Base-by-base conservation (phyloP, 2,797 vertebrate genomes). In the Champsocephalus gunnari region DNA sequence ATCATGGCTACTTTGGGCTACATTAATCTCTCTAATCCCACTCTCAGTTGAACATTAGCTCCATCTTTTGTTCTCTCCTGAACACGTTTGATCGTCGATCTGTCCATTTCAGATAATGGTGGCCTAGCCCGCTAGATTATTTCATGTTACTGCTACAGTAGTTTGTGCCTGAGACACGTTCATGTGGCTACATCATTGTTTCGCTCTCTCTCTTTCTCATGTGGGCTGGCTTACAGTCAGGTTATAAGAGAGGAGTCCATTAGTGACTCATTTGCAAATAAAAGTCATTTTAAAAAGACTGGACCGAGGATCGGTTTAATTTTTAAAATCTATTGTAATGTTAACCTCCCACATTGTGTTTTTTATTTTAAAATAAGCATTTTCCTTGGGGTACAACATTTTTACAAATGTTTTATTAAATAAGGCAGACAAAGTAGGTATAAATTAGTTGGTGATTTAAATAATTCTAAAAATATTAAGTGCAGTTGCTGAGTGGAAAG, bases 11-110 rank as follows among this genome's bases (percentile, higher is more conserved):
- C 73, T 55, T 73, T 66, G 17, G 49, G 54, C 62, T 12, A 48
- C 58, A 73, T 51, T 74, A 55, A 79, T 84, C 74, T 66, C 53
- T 79, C n/a, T 80, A 72, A 89, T 83, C 67, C 67, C 13, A 12
- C 49, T 75, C 61, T 83, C 56, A 78, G 24, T 7, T 77, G 45
- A 81, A 77, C 65, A 81, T 77, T 61, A 79, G 60, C 60, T 73
- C 45, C 16, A 34, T 79, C 71, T 75, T 70, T 71, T 71, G 61
- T 79, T 77, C 67, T 50, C 17, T 62, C 28, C 12, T 75, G 64
- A 67, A 51, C 70, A 62, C 21, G 28, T 82, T 71, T 75, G 69
- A 78, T 81, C 68, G 50, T 24, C 10, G 62, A 77, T 66, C 71
- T 64, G 67, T 78, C 71, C 64, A 34, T 84, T 76, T 69, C 61